These are phyloP conservation scores for Eupsittula cactorum DNA, from an alignment of 2,113 vertebrate genomes.

Conservation along the genomic window DNA sequence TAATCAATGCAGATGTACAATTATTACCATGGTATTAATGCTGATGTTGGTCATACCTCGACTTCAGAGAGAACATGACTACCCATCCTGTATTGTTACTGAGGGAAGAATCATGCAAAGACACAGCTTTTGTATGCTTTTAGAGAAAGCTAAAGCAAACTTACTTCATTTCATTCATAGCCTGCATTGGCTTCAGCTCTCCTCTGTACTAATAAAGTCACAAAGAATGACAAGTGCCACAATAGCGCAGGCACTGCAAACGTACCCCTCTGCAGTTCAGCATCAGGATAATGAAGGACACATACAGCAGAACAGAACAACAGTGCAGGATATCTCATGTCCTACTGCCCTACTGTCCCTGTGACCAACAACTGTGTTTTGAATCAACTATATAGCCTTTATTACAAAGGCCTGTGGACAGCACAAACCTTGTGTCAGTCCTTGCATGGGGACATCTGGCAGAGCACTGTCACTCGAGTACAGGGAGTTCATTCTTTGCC, in stretches of 20 bases:
- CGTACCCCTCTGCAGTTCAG: not conserved
- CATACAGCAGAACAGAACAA: not conserved
- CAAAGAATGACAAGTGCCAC: not conserved
- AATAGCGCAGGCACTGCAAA: not conserved
- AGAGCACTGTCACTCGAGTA: not conserved
- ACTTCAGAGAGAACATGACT: not conserved
- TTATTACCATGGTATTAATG: fast-evolving
- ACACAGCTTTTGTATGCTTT: not conserved
- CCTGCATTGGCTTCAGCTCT: not conserved
- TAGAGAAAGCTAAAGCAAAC: not conserved
- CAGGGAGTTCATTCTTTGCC: not conserved
- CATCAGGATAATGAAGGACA: not conserved
- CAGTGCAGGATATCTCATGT: not conserved
- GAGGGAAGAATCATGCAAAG: not conserved
- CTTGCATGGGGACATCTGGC: not conserved
- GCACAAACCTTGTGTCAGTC: not conserved
- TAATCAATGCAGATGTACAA: not conserved
- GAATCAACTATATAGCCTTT: not conserved
- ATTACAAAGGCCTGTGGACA: not conserved
- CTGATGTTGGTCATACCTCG: not conserved
- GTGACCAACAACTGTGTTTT: not conserved
- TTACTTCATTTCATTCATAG: not conserved
- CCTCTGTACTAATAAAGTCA: not conserved
- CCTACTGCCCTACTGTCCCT: not conserved
- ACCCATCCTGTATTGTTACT: not conserved